phyloP scores from a whole-genome alignment of 2,888 invertebrate species.

The Drosophila engyochracea region DNA sequence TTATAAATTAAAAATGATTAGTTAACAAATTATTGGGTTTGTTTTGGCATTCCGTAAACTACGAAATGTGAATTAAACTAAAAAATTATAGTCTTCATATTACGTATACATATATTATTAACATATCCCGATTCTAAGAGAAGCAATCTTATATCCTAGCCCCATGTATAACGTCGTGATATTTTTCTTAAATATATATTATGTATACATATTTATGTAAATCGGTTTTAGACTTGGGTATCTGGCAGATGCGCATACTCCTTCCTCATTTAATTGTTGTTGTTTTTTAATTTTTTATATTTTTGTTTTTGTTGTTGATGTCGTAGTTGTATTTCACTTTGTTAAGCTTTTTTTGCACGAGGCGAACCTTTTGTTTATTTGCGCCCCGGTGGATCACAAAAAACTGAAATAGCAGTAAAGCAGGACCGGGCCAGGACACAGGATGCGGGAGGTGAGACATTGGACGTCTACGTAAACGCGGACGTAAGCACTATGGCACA shows the following conservation, averaged over 20 bases:
- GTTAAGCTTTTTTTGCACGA: conserved; percentile 48
- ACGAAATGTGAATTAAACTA: neutral
- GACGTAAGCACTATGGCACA: conserved; percentile 59
- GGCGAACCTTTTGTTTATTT: conserved; percentile 74
- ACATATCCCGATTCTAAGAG: neutral
- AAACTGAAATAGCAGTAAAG: conserved; percentile 57
- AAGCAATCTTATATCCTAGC: neutral
- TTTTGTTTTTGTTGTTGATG: conserved; percentile 39
- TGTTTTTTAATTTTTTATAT: neutral
- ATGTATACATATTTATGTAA: neutral
- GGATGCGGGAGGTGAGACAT: conserved; percentile 17
- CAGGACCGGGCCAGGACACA: conserved; percentile 16
- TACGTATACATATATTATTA: neutral
- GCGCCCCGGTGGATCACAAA: conserved; percentile 74
- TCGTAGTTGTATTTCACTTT: conserved; percentile 69
- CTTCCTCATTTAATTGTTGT: neutral
- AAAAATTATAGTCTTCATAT: neutral
- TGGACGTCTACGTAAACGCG: conserved; percentile 35
- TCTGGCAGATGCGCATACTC: neutral
- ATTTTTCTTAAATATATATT: neutral
- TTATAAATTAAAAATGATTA: neutral
- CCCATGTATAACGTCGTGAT: neutral
- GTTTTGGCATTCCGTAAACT: neutral
- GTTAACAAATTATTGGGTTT: neutral
- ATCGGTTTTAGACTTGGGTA: neutral